Evolutionary conservation across 2,888 invertebrate genomes (phyloP).

Genomic region (Pandemis heparana): DNA sequence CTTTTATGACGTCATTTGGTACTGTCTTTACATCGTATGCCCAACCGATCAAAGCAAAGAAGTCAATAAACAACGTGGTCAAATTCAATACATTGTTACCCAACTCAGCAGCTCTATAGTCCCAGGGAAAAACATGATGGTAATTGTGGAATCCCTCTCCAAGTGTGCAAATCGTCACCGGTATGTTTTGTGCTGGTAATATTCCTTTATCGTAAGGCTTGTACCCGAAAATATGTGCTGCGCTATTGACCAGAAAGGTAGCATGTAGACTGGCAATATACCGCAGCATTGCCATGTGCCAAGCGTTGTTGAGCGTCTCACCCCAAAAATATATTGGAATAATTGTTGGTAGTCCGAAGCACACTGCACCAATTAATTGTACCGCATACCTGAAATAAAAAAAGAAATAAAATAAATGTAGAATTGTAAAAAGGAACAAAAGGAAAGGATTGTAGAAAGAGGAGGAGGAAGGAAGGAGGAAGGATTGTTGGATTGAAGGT

Average conservation of each 20-base stretch:
- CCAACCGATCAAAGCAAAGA: constrained; percentile 22
- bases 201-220: constrained; percentile 74
- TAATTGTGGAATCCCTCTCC: constrained; percentile 71
- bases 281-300: constrained; percentile 55
- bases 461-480: too few relatives aligned
- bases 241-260: constrained; percentile 89
- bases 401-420: background rate
- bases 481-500: too few relatives aligned
- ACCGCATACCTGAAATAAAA: constrained; percentile 83
- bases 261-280: constrained; percentile 78
- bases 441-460: too few relatives aligned
- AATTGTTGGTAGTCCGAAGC: constrained; percentile 78
- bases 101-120: constrained; percentile 63
- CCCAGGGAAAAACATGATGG: constrained; percentile 66
- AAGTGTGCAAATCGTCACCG: constrained; percentile 51
- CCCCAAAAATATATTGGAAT: constrained; percentile 86
- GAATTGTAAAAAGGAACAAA: too few relatives aligned
- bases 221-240: constrained; percentile 77
- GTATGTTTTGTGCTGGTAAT: constrained; percentile 55
- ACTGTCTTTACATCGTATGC: constrained; percentile 28
- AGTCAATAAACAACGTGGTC: constrained; percentile 17
- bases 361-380: constrained; percentile 82
- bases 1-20: background rate
- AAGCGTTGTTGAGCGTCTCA: constrained; percentile 73
- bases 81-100: constrained; percentile 48